phyloP scores from a whole-genome alignment of 2,113 vertebrate species.

The Ceyx margarethae region DNA sequence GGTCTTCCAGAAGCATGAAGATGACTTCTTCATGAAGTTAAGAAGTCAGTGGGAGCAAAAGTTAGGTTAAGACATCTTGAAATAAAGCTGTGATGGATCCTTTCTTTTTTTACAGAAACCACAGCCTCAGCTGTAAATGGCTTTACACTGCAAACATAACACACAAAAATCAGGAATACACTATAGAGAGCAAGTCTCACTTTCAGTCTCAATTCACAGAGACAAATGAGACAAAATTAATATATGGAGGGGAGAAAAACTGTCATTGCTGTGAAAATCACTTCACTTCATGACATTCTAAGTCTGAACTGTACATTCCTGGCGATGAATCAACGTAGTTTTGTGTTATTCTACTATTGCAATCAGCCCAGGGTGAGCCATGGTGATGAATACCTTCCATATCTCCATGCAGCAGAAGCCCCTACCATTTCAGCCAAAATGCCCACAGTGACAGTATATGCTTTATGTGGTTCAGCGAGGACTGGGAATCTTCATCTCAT shows the following conservation, averaged over 20 bases:
- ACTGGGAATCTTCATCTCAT: slow-evolving; percentile 24
- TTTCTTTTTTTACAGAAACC: background rate
- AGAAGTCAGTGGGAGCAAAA: background rate
- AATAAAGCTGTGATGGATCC: background rate
- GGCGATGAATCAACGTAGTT: slow-evolving; percentile 36
- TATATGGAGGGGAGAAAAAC: slow-evolving; percentile 18
- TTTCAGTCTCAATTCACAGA: slow-evolving; percentile 38
- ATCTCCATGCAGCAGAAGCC: slow-evolving; percentile 31
- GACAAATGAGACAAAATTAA: slow-evolving; percentile 51
- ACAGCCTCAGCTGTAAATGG: background rate
- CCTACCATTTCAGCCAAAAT: background rate
- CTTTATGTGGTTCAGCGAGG: slow-evolving; percentile 14
- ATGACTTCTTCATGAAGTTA: background rate
- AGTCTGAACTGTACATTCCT: slow-evolving; percentile 19
- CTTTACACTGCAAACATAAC: background rate
- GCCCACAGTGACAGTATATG: slow-evolving; percentile 14
- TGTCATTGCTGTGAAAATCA: slow-evolving; percentile 40
- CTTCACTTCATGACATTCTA: slow-evolving; percentile 30
- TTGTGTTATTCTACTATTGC: slow-evolving; percentile 1
- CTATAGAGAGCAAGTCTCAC: slow-evolving; percentile 8
- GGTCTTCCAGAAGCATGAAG: background rate
- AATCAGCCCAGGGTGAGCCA: slow-evolving; percentile 2
- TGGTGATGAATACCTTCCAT: background rate
- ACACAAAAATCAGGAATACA: background rate
- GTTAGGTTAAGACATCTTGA: background rate